A percentile compares a stretch with the other conserved stretches of the same genome.
These are phyloP conservation scores for Dicrurus megarhynchus DNA, from an alignment of 2,113 vertebrate genomes.

Conservation along the genomic window DNA sequence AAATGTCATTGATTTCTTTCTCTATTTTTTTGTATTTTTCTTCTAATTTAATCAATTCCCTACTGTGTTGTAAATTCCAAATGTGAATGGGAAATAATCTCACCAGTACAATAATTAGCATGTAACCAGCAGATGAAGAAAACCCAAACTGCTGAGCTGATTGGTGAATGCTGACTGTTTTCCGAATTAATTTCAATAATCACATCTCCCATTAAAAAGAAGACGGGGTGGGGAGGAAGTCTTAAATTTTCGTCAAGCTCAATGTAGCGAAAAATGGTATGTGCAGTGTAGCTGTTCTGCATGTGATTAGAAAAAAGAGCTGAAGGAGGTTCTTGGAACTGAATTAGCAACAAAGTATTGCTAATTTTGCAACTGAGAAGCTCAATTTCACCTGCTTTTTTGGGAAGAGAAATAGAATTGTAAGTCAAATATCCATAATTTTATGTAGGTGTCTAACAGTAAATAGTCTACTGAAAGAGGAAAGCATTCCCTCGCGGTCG, in stretches of 20 bases:
- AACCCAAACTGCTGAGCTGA: conserved; percentile 17
- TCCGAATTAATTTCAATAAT: conserved; percentile 54
- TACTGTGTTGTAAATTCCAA: conserved; percentile 13
- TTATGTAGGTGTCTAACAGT: background rate
- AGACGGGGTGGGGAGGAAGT: background rate
- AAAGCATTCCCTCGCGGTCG: background rate
- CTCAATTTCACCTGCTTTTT: background rate
- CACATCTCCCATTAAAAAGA: conserved; percentile 30
- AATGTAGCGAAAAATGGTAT: background rate
- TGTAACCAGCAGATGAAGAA: conserved; percentile 31
- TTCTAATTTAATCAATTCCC: conserved; percentile 49
- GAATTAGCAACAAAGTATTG: background rate
- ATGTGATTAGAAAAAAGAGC: background rate
- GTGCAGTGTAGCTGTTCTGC: background rate
- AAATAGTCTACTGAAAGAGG: background rate
- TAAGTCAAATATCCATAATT: background rate
- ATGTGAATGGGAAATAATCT: conserved; percentile 50
- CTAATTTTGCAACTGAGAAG: background rate
- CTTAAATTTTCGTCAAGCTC: conserved; percentile 29
- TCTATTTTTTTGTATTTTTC: background rate
- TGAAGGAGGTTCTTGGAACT: background rate
- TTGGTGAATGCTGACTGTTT: conserved; percentile 47
- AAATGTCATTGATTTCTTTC: conserved; percentile 11
- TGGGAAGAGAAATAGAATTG: background rate
- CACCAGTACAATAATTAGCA: conserved; percentile 38